Percentiles rank a stretch among this genome's conserved stretches.
phyloP scores from a whole-genome alignment of 2,113 vertebrate species.

The Trematocara stigmaticum region DNA sequence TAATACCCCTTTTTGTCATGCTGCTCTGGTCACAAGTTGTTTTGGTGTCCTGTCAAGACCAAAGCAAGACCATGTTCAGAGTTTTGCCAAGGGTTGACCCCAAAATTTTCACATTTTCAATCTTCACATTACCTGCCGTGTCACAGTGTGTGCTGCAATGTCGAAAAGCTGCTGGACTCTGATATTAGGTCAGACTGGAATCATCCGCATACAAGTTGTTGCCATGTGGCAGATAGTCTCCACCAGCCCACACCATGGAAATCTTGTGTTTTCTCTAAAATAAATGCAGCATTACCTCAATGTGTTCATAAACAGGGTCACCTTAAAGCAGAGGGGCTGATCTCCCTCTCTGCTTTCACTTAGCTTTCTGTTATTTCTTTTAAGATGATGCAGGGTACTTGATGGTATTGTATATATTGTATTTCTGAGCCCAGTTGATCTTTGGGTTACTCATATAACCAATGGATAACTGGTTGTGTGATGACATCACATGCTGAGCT shows the following conservation, averaged over 20 bases:
- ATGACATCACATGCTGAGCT: neutral
- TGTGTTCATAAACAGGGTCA: neutral
- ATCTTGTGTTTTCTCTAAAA: neutral
- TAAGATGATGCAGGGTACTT: neutral
- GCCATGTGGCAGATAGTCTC: neutral
- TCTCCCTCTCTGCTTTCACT: neutral
- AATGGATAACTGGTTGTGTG: neutral
- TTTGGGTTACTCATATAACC: neutral
- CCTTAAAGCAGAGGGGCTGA: neutral
- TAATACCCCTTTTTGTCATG: neutral
- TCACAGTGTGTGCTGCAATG: neutral
- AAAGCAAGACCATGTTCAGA: neutral
- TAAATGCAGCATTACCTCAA: neutral
- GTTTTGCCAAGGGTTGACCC: slow-evolving; percentile 7
- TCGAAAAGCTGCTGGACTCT: slow-evolving; percentile 19
- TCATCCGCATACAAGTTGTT: neutral
- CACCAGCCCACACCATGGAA: neutral
- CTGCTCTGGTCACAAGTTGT: neutral
- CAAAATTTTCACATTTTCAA: neutral
- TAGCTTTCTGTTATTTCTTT: neutral
- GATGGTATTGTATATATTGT: neutral
- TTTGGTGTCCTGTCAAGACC: neutral
- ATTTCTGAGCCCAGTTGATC: neutral
- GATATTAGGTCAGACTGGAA: slow-evolving; percentile 1
- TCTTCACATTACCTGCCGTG: slow-evolving; percentile 9